phyloP scores from a whole-genome alignment of 2,113 vertebrate genomes.

The Pterocles burchelli region DNA sequence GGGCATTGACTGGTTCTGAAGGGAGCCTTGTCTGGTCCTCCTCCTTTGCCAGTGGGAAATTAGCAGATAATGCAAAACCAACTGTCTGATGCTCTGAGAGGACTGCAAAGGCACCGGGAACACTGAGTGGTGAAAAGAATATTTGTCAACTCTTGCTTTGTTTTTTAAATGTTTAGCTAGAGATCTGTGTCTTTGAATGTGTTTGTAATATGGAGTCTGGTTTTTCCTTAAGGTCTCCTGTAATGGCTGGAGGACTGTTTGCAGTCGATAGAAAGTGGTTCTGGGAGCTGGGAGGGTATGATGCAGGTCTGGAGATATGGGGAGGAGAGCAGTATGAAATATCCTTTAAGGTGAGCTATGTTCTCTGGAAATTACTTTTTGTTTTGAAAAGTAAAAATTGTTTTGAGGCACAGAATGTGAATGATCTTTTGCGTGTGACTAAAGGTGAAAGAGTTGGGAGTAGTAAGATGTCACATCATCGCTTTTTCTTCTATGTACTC shows the following conservation, averaged over 20 bases:
- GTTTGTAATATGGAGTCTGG: constrained; percentile 61
- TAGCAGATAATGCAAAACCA: neutral
- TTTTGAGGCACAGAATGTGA: neutral
- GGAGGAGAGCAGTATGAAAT: constrained; percentile 89
- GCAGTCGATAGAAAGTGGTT: constrained; percentile 98
- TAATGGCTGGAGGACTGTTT: constrained; percentile 98
- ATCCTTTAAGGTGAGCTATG: constrained; percentile 85
- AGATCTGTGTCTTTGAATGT: constrained; percentile 18
- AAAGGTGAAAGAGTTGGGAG: neutral
- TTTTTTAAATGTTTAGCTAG: constrained; percentile 24
- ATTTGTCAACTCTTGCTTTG: constrained; percentile 21
- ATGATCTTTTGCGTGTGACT: neutral
- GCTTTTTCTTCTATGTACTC: too few relatives aligned
- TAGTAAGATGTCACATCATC: too few relatives aligned
- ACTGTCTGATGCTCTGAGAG: neutral
- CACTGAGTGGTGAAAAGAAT: neutral
- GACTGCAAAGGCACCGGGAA: neutral
- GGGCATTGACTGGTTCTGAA: constrained; percentile 13
- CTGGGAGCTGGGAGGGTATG: constrained; percentile 86
- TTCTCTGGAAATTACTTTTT: constrained; percentile 35
- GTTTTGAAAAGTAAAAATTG: constrained; percentile 32
- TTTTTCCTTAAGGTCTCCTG: constrained; percentile 88
- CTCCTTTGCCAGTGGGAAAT: neutral
- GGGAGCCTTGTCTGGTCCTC: constrained; percentile 1
- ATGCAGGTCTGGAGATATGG: constrained; percentile 88